phyloP scores from a whole-genome alignment of 2,113 vertebrate species.

The Neofelis nebulosa region DNA sequence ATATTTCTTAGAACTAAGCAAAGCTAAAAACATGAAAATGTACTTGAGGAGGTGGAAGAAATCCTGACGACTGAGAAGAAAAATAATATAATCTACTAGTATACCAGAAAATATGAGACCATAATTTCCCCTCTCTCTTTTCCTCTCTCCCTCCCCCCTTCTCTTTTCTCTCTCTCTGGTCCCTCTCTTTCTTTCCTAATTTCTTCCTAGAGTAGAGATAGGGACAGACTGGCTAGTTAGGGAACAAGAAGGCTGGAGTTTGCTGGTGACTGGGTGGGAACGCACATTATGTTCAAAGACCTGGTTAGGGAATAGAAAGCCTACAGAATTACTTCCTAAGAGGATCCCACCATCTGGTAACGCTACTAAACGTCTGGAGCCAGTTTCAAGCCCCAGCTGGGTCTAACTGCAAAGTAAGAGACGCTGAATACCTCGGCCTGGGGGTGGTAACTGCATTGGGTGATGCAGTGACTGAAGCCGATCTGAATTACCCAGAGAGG shows the following conservation, averaged over 20 bases:
- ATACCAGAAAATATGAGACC: neutral
- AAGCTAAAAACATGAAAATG: neutral
- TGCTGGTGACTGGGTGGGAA: conserved; percentile 6
- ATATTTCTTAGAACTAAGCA: conserved; percentile 5
- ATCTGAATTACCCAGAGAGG: neutral
- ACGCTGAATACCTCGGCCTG: conserved; percentile 36
- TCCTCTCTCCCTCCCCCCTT: neutral
- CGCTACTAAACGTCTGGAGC: conserved; percentile 58
- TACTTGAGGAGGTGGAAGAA: neutral
- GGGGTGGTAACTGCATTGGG: neutral
- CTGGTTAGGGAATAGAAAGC: conserved; percentile 56
- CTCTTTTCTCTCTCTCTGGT: neutral
- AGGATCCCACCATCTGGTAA: conserved; percentile 69
- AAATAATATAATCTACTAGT: neutral
- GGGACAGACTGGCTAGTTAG: neutral
- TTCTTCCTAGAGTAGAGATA: neutral
- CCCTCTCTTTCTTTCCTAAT: neutral
- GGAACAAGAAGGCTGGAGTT: neutral
- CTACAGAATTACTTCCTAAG: conserved; percentile 51
- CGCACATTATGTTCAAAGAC: conserved; percentile 46
- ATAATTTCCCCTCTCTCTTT: neutral
- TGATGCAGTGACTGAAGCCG: neutral
- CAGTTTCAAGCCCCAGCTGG: conserved; percentile 69
- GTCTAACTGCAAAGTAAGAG: conserved; percentile 68
- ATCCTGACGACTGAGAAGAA: neutral